Base-by-base conservation (phyloP, 2,797 vertebrate species). In the Enteromius unitaeniatus region DNA sequence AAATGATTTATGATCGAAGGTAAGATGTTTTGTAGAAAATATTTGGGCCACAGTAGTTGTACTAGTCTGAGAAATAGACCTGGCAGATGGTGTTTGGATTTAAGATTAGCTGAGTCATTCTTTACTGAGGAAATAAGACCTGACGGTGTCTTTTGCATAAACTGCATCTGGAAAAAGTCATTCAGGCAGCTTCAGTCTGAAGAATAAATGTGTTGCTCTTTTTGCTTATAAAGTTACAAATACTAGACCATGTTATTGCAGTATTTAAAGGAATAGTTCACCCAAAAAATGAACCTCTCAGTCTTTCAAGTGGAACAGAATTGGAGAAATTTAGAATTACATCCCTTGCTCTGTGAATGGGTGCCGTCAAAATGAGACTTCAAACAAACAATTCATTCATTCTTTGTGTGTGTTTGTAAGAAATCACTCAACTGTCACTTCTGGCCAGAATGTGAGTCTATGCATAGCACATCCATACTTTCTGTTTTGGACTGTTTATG, bases 101-200 rank as follows among this genome's bases (percentile, higher is more conserved):
- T 77, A 53, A 82, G 67, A 82, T 82, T 72, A 82, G 67, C 81
- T 69, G 51, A 81, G 65, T 73, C 84, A 86, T 40, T 19, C 34
- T 49, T 49, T 47, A 53, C 42, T 9, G n/a, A 53, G 31, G 49
- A 68, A 77, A 85, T 42, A 72, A 64, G 2, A 47, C n/a, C 64
- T 47, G 34, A 15, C 64, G 58, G n/a, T 65, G 23, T 73, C 47
- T 82, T 21, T 68, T 68, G 53, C 28, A 40, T 62, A 68, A 80
- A 67, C 51, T 60, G 72, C 82, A 65, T 62, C 31, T 76, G 51
- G 40, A 31, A 60, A 74, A 73, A 51, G 2, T 0, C 42, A 47
- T 84, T 84, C 65, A 37, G 26, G 7, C 15, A 73, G 65, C 7
- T 70, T 21, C 31, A 49, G 1, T 72, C 31, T 55, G 19, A 42